Evolutionary conservation across 2,888 invertebrate genomes (phyloP).

Genomic region (Tetanocera ferruginea): DNA sequence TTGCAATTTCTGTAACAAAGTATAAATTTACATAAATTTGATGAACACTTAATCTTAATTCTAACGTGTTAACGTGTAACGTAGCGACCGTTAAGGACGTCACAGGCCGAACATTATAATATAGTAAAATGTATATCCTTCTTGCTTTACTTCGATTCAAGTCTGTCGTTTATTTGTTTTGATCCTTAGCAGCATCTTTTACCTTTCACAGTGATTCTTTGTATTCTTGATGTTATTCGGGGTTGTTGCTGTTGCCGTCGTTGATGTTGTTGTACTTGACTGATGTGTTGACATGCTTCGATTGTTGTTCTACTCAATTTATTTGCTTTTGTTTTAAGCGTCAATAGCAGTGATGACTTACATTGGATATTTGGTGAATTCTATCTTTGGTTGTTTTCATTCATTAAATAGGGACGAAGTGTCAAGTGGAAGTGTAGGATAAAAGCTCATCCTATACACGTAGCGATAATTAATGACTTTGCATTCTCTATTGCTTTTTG

Average conservation of each 20-base stretch:
- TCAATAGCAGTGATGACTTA: slow-evolving; percentile 25
- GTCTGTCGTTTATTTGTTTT: neutral
- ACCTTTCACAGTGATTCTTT: slow-evolving; percentile 2
- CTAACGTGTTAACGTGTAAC: slow-evolving; percentile 14
- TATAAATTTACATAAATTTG: slow-evolving; percentile 41
- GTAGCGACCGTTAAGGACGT: slow-evolving; percentile 5
- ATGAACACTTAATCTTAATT: slow-evolving; percentile 39
- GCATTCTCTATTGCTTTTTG: neutral
- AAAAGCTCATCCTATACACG: neutral
- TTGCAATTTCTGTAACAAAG: slow-evolving; percentile 37
- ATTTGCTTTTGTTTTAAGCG: slow-evolving; percentile 36
- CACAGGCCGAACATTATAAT: neutral
- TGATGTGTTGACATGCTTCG: slow-evolving; percentile 37
- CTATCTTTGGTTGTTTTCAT: neutral
- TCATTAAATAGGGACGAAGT: neutral
- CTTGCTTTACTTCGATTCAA: too few relatives aligned
- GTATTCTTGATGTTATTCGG: neutral
- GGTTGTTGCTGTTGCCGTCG: neutral
- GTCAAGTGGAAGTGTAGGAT: neutral
- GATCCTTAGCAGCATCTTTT: slow-evolving; percentile 4
- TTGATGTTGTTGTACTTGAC: slow-evolving; percentile 22
- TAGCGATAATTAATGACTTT: slow-evolving; percentile 7
- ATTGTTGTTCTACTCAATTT: slow-evolving; percentile 39
- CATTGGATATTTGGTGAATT: slow-evolving; percentile 22
- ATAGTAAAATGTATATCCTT: neutral